Percentiles rank a stretch among this genome's conserved stretches.
Evolutionary conservation across 2,113 vertebrate species (phyloP).

Genomic region (Thunnus thynnus): DNA sequence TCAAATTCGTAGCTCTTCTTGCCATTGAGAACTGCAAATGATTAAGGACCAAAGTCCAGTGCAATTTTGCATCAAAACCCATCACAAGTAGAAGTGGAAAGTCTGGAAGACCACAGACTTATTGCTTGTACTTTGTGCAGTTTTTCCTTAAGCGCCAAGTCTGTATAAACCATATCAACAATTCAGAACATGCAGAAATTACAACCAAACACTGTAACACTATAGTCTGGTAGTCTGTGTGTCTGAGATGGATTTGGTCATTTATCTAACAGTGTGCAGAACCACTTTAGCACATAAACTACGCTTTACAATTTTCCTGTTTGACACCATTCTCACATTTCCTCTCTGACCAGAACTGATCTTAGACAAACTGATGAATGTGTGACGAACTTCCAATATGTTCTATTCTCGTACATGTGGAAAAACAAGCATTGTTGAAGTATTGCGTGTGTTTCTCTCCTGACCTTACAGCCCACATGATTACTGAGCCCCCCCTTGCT

Average conservation of each 20-base stretch:
- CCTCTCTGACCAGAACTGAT: not conserved
- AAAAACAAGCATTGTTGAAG: not conserved
- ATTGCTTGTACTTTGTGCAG: no score
- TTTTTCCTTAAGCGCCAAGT: no score
- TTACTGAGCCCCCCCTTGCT: not conserved
- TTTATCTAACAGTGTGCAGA: not conserved
- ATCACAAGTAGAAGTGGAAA: no score
- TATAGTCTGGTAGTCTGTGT: not conserved
- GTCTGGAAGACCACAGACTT: no score
- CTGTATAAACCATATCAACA: not conserved
- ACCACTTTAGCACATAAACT: no score
- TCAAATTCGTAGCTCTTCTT: no score
- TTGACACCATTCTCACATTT: not conserved
- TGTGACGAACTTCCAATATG: not conserved
- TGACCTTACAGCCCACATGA: constrained; percentile 27
- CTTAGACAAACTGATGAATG: constrained; percentile 8
- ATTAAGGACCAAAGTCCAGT: no score
- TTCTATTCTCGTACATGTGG: not conserved
- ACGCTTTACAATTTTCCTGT: not conserved
- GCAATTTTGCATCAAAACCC: no score
- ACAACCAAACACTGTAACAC: not conserved
- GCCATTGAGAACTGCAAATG: no score
- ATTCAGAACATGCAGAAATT: not conserved
- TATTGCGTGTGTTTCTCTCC: not conserved
- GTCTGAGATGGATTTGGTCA: not conserved